These are phyloP conservation scores for Tupaia tana DNA, from an alignment of 2,113 vertebrate genomes.

Conservation along the genomic window DNA sequence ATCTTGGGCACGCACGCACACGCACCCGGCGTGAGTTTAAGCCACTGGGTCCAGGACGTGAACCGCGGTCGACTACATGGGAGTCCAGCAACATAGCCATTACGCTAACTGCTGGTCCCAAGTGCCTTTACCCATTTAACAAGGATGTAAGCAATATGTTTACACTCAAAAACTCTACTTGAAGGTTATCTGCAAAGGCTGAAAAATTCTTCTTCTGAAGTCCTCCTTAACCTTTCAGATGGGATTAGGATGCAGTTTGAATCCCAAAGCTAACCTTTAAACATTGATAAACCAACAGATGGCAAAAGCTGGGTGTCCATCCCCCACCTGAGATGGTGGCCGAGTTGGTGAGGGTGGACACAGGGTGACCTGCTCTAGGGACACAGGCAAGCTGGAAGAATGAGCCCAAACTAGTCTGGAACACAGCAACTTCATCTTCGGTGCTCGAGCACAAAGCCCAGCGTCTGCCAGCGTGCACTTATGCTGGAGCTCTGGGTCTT, in stretches of 20 bases:
- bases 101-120: too few species aligned
- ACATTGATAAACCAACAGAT: neutral
- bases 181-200: neutral
- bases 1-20: too few species aligned
- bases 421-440: neutral
- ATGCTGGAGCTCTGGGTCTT: neutral
- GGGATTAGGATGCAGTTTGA: neutral
- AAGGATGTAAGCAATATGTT: neutral
- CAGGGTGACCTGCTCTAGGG: neutral
- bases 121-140: neutral
- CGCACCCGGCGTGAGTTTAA: too few species aligned
- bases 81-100: too few species aligned
- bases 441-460: fast-evolving
- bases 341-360: neutral
- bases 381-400: neutral
- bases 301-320: neutral
- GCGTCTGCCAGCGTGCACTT: fast-evolving
- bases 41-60: too few species aligned
- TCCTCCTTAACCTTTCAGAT: neutral
- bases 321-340: neutral
- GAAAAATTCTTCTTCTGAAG: neutral
- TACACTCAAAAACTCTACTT: neutral
- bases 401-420: neutral
- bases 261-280: neutral
- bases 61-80: too few species aligned